phyloP scores from a whole-genome alignment of 2,888 invertebrate species.

The Deilephila elpenor region DNA sequence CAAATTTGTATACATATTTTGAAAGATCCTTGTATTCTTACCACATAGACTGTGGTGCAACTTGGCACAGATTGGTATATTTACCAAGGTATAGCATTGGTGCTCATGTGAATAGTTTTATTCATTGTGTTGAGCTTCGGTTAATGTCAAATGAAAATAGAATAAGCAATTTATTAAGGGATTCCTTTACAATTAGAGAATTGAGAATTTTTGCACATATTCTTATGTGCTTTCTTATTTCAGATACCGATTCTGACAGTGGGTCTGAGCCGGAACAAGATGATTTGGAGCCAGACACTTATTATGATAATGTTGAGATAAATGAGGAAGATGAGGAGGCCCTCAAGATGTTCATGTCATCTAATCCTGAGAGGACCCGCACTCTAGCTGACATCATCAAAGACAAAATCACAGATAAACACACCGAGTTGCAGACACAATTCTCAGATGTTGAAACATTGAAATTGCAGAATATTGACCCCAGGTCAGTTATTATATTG shows the following conservation, averaged over 20 bases:
- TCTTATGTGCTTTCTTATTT: conserved; percentile 28
- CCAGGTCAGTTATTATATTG: conserved; percentile 73
- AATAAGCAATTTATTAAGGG: too few relatives aligned
- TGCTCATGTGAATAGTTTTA: too few relatives aligned
- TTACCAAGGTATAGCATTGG: too few relatives aligned
- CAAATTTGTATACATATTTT: background rate
- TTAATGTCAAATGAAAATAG: too few relatives aligned
- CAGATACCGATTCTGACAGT: conserved; percentile 72
- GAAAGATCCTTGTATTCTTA: too few relatives aligned
- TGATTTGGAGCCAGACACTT: conserved; percentile 84
- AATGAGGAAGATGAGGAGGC: conserved; percentile 95
- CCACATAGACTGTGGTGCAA: too few relatives aligned
- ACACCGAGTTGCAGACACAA: conserved; percentile 94
- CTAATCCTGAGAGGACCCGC: conserved; percentile 82
- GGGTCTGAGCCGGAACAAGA: conserved; percentile 81
- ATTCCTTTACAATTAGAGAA: too few relatives aligned
- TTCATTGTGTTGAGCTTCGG: too few relatives aligned
- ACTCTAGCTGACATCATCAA: conserved; percentile 96
- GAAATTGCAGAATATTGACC: conserved; percentile 93
- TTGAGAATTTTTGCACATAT: too few relatives aligned
- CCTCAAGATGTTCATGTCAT: conserved; percentile 89
- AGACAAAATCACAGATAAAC: conserved; percentile 96
- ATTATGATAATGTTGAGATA: conserved; percentile 90
- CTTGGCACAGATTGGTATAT: too few relatives aligned
- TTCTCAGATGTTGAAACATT: conserved; percentile 91